Conservation (phyloP, 2,888 invertebrate species). For the Tetragonisca angustula region DNA sequence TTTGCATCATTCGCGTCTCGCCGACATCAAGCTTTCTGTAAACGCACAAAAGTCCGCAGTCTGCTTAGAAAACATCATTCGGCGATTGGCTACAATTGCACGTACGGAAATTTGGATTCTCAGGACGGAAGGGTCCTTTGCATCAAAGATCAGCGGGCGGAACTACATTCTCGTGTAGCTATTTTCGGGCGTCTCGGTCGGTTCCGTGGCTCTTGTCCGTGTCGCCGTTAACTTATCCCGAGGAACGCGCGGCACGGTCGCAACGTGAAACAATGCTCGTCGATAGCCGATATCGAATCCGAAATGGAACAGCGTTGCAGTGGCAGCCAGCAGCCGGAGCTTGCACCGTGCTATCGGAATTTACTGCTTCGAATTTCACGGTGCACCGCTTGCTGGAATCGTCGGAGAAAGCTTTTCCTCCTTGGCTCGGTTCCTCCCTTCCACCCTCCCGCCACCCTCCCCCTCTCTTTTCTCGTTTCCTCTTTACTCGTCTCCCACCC, state of each 20-base stretch:
- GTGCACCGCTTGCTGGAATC: conserved; percentile 64
- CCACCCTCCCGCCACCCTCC: not conserved
- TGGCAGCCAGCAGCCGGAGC: conserved; percentile 33
- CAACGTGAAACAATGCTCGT: conserved; percentile 63
- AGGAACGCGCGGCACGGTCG: conserved; percentile 37
- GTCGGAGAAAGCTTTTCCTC: conserved; percentile 58
- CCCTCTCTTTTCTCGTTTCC: conserved; percentile 18
- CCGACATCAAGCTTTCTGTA: no score
- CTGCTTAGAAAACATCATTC: not conserved
- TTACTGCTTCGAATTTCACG: conserved; percentile 71
- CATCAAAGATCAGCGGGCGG: not conserved
- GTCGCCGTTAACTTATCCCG: conserved; percentile 44
- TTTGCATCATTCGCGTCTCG: no score
- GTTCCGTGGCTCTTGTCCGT: not conserved
- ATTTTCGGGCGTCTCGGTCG: conserved; percentile 18
- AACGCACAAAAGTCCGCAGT: no score
- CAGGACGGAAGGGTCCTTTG: not conserved
- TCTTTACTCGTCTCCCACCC: not conserved
- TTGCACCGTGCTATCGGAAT: conserved; percentile 62
- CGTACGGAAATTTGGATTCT: not conserved
- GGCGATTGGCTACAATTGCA: not conserved
- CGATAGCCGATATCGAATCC: conserved; percentile 62
- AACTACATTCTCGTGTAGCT: conserved; percentile 11
- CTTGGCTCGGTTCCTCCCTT: conserved; percentile 45
- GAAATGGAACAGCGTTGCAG: conserved; percentile 52